Percentiles rank a stretch among this genome's conserved stretches.
Conservation (phyloP, 2,113 vertebrate genomes). For the Mormyrus iriodes region DNA sequence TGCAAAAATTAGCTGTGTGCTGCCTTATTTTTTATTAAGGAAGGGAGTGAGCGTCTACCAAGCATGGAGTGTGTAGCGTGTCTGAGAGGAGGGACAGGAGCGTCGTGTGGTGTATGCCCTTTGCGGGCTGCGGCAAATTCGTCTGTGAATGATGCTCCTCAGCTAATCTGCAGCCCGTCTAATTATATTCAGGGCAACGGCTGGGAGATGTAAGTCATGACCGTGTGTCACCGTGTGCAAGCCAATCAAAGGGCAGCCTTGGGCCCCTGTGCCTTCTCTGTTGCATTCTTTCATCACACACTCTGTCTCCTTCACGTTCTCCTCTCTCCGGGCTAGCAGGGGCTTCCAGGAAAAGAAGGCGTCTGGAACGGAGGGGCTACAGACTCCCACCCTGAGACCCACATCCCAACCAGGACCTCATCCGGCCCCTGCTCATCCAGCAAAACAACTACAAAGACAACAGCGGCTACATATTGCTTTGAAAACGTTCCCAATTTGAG, state of each 20-base stretch:
- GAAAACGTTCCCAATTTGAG: neutral
- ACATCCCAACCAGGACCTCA: neutral
- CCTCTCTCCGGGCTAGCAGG: neutral
- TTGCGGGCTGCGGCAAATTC: neutral
- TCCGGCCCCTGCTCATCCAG: neutral
- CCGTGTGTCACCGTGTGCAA: neutral
- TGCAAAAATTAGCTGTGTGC: neutral
- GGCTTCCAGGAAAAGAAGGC: neutral
- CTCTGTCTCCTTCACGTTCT: neutral
- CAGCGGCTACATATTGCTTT: neutral
- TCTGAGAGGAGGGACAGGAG: neutral
- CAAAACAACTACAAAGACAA: neutral
- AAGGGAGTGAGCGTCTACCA: neutral
- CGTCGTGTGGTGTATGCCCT: neutral
- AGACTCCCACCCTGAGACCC: neutral
- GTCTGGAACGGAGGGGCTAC: neutral
- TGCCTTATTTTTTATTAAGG: neutral
- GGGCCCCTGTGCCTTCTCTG: neutral
- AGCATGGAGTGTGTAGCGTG: neutral
- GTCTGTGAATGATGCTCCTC: neutral
- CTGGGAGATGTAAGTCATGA: neutral
- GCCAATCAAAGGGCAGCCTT: neutral
- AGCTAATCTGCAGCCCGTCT: neutral
- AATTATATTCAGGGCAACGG: neutral
- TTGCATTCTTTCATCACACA: neutral